Evolutionary conservation across 2,113 vertebrate species (phyloP).

Genomic region (Mixornis gularis): DNA sequence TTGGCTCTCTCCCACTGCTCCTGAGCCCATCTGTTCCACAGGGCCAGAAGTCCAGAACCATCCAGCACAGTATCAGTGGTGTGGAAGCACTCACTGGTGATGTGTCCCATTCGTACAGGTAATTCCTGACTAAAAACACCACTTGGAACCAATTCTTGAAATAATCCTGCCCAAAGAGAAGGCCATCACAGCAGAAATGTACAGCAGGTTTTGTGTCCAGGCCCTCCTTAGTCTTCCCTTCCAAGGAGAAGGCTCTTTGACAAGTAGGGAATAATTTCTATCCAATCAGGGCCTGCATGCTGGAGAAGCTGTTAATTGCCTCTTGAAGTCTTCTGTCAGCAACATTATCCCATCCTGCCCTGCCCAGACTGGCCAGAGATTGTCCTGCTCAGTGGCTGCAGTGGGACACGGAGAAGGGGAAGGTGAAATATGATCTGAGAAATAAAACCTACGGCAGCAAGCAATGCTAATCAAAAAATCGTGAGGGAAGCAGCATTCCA

Average conservation of each 20-base stretch:
- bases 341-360: neutral
- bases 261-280: neutral
- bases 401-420: neutral
- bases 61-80: neutral
- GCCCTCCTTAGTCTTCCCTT: neutral
- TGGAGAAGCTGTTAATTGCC: constrained; percentile 44
- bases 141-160: neutral
- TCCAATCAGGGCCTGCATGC: neutral
- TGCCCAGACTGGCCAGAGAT: neutral
- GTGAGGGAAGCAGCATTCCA: constrained; percentile 3
- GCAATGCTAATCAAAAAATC: neutral
- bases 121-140: neutral
- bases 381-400: neutral
- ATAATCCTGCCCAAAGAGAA: neutral
- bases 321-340: constrained; percentile 18
- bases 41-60: neutral
- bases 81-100: neutral
- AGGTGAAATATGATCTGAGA: constrained; percentile 1
- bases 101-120: no score
- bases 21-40: neutral
- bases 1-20: neutral
- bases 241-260: neutral
- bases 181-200: neutral
- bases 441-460: neutral
- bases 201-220: neutral